Evolutionary conservation across 30 jellyfish, hydroid and myxozoan genomes (phyloP), one percentile per base, ranked within the genome.

Genomic region (Mastigias papua): DNA sequence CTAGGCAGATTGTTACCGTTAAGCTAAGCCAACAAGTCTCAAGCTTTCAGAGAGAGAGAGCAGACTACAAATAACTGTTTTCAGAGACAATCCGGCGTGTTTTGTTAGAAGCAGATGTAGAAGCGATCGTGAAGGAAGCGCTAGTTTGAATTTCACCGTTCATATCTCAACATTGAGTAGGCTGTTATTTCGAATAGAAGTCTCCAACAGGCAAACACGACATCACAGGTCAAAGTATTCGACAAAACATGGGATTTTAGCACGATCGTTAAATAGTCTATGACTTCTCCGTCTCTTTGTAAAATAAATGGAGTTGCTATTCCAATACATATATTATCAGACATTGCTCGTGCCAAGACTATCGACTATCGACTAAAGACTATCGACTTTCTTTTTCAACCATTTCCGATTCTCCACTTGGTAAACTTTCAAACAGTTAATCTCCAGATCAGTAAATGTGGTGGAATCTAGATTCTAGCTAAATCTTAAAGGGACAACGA

Each of bases 131-230:
- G 27, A 49, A 77, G 63, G 62, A 60, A 35, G 27, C n/a, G 78
- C 42, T 54, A 77, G 33, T 63, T 51, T 31, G 88, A 77, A 10
- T 27, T 51, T 42, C 22, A 77, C 32, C 74, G 33, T 57, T 34
- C 78, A 60, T 77, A 42, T 77, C 35, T 77, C 48, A 42, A 58
- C 67, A 58, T 25, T 77, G 74, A 77, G 67, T 27, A n/a, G 75
- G 65, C 62, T 77, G 54, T 72, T 77, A 67, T 58, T 77, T 77
- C 29, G 65, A 51, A 21, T 37, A 20, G 25, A 54, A 34, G 88
- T 48, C 88, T 51, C 88, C 88, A 20, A 1, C 21, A 7, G 60
- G 88, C 88, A 77, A 77, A 77, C 79, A 77, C 28, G 35, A 25
- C 74, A 22, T 63, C 42, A 25, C 25, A 20, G 74, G 42, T 57